Conservation (phyloP, 2,797 vertebrate genomes). For the Oreochromis mossambicus region DNA sequence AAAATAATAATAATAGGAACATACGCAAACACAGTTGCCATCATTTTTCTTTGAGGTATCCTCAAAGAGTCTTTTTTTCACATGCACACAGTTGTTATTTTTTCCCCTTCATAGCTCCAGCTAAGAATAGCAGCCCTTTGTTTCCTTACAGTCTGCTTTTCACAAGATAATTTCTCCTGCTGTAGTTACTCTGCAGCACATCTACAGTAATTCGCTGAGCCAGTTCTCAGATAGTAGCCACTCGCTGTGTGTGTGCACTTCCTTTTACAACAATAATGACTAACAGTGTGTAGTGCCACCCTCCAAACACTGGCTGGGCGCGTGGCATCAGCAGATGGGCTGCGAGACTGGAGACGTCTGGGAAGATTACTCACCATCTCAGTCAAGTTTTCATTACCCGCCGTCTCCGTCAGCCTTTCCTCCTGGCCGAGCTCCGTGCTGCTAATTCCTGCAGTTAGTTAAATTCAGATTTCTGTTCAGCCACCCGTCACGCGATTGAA, state of each 20-base stretch:
- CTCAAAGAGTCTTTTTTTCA: background rate
- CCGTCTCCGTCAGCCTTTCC: background rate
- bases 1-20: background rate
- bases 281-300: conserved; percentile 46
- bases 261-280: conserved; percentile 1
- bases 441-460: conserved; percentile 1
- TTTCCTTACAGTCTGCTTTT: background rate
- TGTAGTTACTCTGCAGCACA: background rate
- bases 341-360: conserved; percentile 71
- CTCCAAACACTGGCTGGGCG: conserved; percentile 38
- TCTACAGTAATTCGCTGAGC: background rate
- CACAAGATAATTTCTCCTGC: background rate
- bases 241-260: background rate
- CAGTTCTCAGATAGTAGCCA: background rate
- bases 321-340: conserved; percentile 61
- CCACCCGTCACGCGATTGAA: background rate
- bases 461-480: conserved; percentile 3
- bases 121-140: conserved; percentile 21
- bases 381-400: conserved; percentile 21
- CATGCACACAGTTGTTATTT: background rate
- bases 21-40: background rate
- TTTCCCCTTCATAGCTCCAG: background rate
- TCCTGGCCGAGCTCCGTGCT: background rate
- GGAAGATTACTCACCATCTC: conserved; percentile 54
- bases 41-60: background rate